Evolutionary conservation across 2,113 vertebrate species (phyloP).

Genomic region (Tachysurus fulvidraco): DNA sequence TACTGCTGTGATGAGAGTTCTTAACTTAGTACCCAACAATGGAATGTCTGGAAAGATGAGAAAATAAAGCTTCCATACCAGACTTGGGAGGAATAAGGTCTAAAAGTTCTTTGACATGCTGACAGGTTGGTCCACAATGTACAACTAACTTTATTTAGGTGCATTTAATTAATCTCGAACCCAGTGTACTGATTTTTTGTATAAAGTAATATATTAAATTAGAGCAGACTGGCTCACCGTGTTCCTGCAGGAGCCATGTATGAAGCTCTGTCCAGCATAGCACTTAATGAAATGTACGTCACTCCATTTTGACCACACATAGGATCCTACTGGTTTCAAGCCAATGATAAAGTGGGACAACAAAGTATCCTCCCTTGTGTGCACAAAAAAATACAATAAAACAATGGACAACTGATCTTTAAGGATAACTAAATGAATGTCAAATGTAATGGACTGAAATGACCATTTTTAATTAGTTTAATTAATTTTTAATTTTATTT

Average conservation of each 20-base stretch:
- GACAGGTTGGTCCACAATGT: slow-evolving; percentile 15
- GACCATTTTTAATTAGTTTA: not conserved
- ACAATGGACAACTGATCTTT: not conserved
- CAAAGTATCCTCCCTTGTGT: slow-evolving; percentile 33
- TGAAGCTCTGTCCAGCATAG: slow-evolving; percentile 82
- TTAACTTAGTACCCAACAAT: slow-evolving; percentile 59
- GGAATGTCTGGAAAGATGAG: slow-evolving; percentile 60
- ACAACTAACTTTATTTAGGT: slow-evolving; percentile 11
- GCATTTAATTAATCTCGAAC: not conserved
- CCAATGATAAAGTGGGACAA: slow-evolving; percentile 76
- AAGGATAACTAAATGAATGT: not conserved
- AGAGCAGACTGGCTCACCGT: slow-evolving; percentile 68
- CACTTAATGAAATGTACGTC: slow-evolving; percentile 85
- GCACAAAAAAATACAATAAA: too few relatives aligned
- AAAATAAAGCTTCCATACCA: not conserved
- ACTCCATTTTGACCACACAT: slow-evolving; percentile 84
- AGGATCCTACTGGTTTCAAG: slow-evolving; percentile 85
- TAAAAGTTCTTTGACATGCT: slow-evolving; percentile 1
- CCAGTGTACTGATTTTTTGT: not conserved
- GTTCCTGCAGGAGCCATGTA: slow-evolving; percentile 75
- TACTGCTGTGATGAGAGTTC: slow-evolving; percentile 69
- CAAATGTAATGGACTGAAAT: not conserved
- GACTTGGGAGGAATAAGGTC: not conserved
- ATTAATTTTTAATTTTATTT: too few relatives aligned
- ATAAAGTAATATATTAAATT: slow-evolving; percentile 4